Conservation (phyloP, 2,797 vertebrate species). For the Caiman crocodilus region DNA sequence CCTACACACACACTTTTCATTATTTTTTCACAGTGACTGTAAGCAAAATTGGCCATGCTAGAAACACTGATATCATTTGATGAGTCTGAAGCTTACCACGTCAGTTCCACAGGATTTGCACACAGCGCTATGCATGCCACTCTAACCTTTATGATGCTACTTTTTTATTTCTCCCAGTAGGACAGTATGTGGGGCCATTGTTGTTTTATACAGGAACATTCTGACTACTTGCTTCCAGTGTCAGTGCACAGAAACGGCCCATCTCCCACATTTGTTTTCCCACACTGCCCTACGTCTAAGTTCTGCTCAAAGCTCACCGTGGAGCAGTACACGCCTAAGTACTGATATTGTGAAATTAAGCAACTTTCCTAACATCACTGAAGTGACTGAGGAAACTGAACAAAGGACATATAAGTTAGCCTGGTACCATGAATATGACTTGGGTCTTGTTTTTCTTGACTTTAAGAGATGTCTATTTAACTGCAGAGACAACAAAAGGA, state of each 20-base stretch:
- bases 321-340: no score
- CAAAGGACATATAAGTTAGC: no score
- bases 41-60: no score
- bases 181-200: neutral
- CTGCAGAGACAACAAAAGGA: no score
- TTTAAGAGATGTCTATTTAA: no score
- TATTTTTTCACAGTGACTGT: neutral
- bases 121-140: neutral
- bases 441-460: no score
- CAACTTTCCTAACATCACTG: no score
- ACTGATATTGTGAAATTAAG: no score
- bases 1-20: neutral
- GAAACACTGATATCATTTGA: neutral
- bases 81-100: neutral
- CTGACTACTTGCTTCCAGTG: neutral
- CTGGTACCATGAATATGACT: no score
- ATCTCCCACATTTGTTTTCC: neutral
- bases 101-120: neutral
- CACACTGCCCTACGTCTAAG: no score
- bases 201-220: neutral
- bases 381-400: no score
- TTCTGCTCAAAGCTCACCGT: no score
- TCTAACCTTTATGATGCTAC: neutral
- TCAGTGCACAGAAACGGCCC: neutral
- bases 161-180: neutral